Base-by-base conservation (phyloP, 2,113 vertebrate genomes). In the Manacus vitellinus region DNA sequence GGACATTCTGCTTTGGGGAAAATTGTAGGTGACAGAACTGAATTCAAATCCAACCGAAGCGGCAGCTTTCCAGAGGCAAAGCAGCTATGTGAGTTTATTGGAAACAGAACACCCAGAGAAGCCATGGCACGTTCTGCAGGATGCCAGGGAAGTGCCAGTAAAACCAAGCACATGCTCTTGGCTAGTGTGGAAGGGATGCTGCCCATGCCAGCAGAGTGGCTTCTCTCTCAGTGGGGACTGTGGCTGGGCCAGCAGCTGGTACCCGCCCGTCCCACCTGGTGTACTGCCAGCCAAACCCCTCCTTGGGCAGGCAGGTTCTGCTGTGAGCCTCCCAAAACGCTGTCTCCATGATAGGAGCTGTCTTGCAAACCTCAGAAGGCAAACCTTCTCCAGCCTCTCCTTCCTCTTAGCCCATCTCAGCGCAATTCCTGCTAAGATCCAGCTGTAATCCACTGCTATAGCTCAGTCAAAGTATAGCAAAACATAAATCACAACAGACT, bases 1-100 rank as follows among this genome's bases (percentile, higher is more conserved):
- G 52, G 65, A 84, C n/a, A 19, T 49, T 52, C 33, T 66, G 37
- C 83, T 97, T 68, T 41, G 30, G 37, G 35, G 35, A 37, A 63
- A 81, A 75, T 4, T 8, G 12, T 8, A 72, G 33, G 19, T 22
- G 70, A 71, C 33, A 39, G 24, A 85, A 66, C 5, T 12, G 54
- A 92, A 76, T 66, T 66, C 28, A 49, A 83, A 92, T 20, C 1
- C 4, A 91, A 80, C 19, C 33, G 5, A 86, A 83, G 79, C 1
- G 0, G 83, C 86, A 84, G 86, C 63, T 91, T 93, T 93, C 77
- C 92, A 89, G 73, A 71, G 77, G 61, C 84, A 62, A 15, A 80
- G 24, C 39, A 81, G 68, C 31, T n/a, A 52, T 0, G 6, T 37
- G 75, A 80, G 24, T 39, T 88, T 56, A 44, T 14, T 89, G 55